Conservation (phyloP, 1,140 invertebrate genomes). For the Trypoxylus dichotomus region DNA sequence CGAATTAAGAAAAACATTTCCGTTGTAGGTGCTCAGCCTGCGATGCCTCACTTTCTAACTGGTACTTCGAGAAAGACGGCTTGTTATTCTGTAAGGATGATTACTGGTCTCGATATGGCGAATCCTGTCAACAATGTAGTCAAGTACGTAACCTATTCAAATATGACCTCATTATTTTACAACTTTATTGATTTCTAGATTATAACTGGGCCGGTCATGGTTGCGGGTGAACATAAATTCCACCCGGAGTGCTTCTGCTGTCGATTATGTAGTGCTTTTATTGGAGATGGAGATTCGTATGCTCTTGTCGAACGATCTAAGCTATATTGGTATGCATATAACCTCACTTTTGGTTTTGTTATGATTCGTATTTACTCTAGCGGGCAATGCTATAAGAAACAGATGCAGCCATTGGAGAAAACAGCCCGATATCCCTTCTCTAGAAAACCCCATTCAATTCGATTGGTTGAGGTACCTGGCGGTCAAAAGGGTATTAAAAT, state of each 20-base stretch:
- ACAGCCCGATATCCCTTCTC: slow-evolving; percentile 60
- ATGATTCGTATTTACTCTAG: slow-evolving; percentile 47
- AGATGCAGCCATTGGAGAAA: slow-evolving; percentile 60
- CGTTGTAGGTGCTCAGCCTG: slow-evolving; percentile 80
- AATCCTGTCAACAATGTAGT: slow-evolving; percentile 84
- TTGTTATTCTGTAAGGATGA: slow-evolving; percentile 86
- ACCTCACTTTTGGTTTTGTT: background rate
- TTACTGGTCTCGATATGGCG: slow-evolving; percentile 86
- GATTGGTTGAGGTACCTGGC: slow-evolving; percentile 75
- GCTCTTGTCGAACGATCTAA: slow-evolving; percentile 86
- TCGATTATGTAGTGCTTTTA: slow-evolving; percentile 75
- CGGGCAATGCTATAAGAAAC: slow-evolving; percentile 66
- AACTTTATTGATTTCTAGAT: slow-evolving; percentile 54
- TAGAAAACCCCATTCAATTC: slow-evolving; percentile 73
- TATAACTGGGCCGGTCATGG: slow-evolving; percentile 92
- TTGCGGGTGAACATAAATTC: slow-evolving; percentile 91
- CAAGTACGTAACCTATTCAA: slow-evolving; percentile 58
- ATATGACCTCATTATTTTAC: background rate
- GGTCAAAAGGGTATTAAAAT: slow-evolving; percentile 62
- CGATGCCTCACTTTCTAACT: slow-evolving; percentile 78
- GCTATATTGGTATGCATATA: slow-evolving; percentile 73
- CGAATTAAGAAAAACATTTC: background rate
- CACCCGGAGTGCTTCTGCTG: slow-evolving; percentile 95
- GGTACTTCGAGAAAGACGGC: slow-evolving; percentile 93
- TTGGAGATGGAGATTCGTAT: slow-evolving; percentile 91